These are phyloP conservation scores for Molossus molossus DNA, from an alignment of 2,797 vertebrate species.

Conservation along the genomic window DNA sequence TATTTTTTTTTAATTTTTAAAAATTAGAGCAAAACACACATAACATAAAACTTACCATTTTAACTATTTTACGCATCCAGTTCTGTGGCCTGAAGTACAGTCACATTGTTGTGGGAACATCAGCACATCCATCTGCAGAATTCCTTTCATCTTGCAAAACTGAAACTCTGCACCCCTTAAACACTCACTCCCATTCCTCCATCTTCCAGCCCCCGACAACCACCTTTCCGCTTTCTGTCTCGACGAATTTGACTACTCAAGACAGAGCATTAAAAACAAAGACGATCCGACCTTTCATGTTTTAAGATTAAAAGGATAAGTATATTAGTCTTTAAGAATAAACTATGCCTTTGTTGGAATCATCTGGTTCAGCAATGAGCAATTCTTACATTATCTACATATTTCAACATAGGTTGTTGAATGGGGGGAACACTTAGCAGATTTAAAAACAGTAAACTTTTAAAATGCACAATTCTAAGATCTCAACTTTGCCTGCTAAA, in stretches of 20 bases:
- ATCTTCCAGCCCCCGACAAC: not conserved
- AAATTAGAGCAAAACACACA: not conserved
- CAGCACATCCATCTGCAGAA: not conserved
- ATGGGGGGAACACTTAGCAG: not conserved
- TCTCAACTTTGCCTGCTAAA: not conserved
- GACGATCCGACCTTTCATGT: not conserved
- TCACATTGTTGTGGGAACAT: too few species aligned
- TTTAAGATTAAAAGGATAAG: conserved; percentile 18
- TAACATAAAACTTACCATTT: not conserved
- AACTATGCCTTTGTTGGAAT: not conserved
- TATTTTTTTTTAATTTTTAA: not conserved
- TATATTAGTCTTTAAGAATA: conserved; percentile 28
- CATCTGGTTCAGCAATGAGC: not conserved
- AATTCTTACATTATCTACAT: not conserved
- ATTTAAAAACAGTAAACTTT: not conserved
- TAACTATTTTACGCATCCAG: not conserved
- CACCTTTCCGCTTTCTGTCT: not conserved
- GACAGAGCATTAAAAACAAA: not conserved
- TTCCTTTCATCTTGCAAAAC: conserved; percentile 10
- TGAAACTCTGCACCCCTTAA: not conserved
- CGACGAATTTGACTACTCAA: conserved; percentile 1
- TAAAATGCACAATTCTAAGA: conserved; percentile 37
- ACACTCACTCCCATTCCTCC: not conserved
- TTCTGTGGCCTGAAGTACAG: not conserved
- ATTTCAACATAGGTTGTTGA: not conserved